phyloP scores from a whole-genome alignment of 2,113 vertebrate genomes.

The Nesogale talazaci region DNA sequence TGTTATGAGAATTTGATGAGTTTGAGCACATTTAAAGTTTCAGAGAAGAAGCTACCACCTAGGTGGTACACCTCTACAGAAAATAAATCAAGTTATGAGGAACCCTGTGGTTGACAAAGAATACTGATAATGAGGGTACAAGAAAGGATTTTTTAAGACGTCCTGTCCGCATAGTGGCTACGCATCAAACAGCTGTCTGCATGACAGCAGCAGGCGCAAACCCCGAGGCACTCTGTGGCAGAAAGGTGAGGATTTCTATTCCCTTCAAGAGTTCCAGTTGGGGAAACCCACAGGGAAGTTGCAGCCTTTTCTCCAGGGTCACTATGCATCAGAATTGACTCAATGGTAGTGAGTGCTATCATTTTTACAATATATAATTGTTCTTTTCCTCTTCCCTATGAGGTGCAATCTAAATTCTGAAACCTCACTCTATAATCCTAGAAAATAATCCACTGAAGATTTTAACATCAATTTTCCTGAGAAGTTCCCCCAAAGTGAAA shows the following conservation, averaged over 20 bases:
- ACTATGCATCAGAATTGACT: no score
- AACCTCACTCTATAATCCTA: neutral
- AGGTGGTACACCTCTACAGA: neutral
- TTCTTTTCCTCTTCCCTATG: neutral
- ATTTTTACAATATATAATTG: neutral
- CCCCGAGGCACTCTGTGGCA: no score
- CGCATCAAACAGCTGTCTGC: no score
- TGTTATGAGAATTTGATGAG: neutral
- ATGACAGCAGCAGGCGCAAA: no score
- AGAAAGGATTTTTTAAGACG: neutral
- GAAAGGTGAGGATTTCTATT: no score
- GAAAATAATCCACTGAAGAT: neutral
- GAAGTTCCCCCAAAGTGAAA: conserved; percentile 9
- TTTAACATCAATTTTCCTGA: neutral
- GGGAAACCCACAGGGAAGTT: no score
- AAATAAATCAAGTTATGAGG: neutral
- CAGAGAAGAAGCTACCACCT: neutral
- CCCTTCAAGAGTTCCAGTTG: no score
- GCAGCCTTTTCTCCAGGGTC: no score
- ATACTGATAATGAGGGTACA: neutral
- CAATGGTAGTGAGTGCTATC: neutral
- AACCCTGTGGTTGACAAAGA: neutral
- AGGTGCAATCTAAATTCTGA: conserved; percentile 27
- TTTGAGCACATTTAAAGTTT: neutral
- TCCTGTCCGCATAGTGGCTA: no score